These are phyloP conservation scores for Ailurus styani DNA, from an alignment of 2,113 vertebrate genomes.

Conservation along the genomic window DNA sequence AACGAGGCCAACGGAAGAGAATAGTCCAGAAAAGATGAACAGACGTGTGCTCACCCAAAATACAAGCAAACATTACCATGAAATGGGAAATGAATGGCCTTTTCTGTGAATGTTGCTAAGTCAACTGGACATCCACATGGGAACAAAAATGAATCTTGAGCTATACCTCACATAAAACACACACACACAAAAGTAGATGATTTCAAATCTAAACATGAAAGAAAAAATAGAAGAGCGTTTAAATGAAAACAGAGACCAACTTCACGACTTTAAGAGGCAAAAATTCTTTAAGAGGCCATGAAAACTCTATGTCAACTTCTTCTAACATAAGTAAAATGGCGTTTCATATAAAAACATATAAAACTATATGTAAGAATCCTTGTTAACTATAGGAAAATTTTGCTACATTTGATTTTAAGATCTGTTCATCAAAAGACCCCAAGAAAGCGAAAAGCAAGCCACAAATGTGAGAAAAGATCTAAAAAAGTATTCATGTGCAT, in stretches of 20 bases:
- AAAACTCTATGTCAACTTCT: background rate
- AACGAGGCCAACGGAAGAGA: background rate
- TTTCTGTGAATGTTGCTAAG: background rate
- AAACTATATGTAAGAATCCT: background rate
- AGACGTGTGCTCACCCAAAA: background rate
- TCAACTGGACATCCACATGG: background rate
- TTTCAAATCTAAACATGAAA: background rate
- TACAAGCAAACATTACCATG: background rate
- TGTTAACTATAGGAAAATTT: background rate
- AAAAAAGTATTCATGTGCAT: background rate
- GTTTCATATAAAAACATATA: background rate
- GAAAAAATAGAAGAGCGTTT: background rate
- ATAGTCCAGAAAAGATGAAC: background rate
- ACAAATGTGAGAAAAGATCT: background rate
- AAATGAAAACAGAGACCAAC: background rate
- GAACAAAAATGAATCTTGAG: background rate
- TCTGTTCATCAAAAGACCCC: background rate
- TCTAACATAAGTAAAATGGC: background rate
- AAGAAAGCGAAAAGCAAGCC: background rate
- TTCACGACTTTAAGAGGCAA: background rate
- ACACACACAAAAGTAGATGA: background rate
- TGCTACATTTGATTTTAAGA: background rate
- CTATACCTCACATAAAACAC: background rate
- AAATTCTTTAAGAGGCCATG: background rate
- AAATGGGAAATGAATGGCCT: background rate